phyloP scores from a whole-genome alignment of 2,888 invertebrate species.

The Psylliodes chrysocephalus region DNA sequence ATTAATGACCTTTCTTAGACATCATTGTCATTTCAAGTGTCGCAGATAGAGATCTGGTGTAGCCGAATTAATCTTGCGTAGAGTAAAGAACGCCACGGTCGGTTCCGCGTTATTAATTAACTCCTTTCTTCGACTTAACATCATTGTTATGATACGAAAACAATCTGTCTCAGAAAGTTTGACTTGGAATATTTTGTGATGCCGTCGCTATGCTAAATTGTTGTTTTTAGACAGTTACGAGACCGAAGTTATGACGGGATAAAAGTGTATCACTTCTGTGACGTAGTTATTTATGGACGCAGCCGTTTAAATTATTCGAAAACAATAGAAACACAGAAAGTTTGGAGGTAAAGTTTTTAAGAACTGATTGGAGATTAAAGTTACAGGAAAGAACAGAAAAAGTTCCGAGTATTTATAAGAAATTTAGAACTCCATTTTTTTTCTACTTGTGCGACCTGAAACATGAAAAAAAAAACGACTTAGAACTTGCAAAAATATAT shows the following conservation, averaged over 20 bases:
- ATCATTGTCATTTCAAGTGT: constrained; percentile 56
- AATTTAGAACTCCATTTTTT: too few relatives aligned
- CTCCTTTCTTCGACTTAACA: constrained; percentile 50
- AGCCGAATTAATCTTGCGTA: constrained; percentile 51
- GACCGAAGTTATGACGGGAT: constrained; percentile 1
- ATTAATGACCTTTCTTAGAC: constrained; percentile 55
- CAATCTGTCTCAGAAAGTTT: constrained; percentile 41
- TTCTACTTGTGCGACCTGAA: too few relatives aligned
- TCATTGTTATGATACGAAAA: constrained; percentile 48
- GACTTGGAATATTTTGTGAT: constrained; percentile 12
- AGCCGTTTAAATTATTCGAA: neutral
- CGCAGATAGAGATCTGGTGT: constrained; percentile 55
- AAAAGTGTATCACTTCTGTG: constrained; percentile 10
- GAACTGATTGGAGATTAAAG: neutral
- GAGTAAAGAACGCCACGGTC: constrained; percentile 48
- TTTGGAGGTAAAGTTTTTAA: neutral
- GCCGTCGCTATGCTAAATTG: constrained; percentile 8
- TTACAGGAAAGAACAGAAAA: too few relatives aligned
- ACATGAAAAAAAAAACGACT: too few relatives aligned
- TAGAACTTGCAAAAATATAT: too few relatives aligned
- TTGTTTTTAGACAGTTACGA: constrained; percentile 2
- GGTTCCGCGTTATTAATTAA: constrained; percentile 52
- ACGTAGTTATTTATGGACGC: constrained; percentile 3
- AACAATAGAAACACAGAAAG: neutral
- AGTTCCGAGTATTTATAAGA: too few relatives aligned